Evolutionary conservation across 2,888 invertebrate genomes (phyloP), one percentile per base, ranked within the genome.

Genomic region (Archips crataeganus): DNA sequence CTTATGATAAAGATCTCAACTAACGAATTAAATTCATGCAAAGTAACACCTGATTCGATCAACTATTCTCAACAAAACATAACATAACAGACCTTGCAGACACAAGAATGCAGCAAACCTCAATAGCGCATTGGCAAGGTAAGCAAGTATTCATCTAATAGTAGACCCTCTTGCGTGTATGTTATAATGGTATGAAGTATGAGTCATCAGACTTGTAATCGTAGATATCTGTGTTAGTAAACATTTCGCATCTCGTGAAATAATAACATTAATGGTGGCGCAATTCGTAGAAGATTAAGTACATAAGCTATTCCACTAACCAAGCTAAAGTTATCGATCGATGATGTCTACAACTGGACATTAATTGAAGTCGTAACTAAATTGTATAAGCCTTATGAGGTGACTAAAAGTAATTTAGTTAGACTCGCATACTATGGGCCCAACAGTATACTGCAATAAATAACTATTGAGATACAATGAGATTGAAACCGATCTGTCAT

Each of bases 41-140:
- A 39, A 39, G 39, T 39, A 1, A 39, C 39, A 6, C 39, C 6
- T 39, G 39, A 39, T 39, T 39, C 39, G 6, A 39, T 39, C 39
- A 39, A 23, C 23, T 23, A 45, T 11, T 45, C 45, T 54, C 34
- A 67, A 45, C 47, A 54, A 61, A 72, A 45, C 54, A 64, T 39
- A 57, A 57, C 1, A 1, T 23, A 23, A 32, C 45, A 34, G 15
- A 64, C 39, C 49, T 47, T 45, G 36, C 51, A 15, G 2, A 15
- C 49, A 60, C 54, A 39, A 57, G 67, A 69, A 72, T 72, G 57
- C 61, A 63, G 63, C 68, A 59, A 66, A 54, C 66, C 68, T 66
- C 71, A 45, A 61, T 60, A 73, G 63, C 57, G 32, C 47, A 68
- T 68, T 73, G 39, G 64, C 72, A 73, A 73, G 73, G 68, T 68